Evolutionary conservation across 2,888 invertebrate genomes (phyloP).

Genomic region (Mystacides longicornis): DNA sequence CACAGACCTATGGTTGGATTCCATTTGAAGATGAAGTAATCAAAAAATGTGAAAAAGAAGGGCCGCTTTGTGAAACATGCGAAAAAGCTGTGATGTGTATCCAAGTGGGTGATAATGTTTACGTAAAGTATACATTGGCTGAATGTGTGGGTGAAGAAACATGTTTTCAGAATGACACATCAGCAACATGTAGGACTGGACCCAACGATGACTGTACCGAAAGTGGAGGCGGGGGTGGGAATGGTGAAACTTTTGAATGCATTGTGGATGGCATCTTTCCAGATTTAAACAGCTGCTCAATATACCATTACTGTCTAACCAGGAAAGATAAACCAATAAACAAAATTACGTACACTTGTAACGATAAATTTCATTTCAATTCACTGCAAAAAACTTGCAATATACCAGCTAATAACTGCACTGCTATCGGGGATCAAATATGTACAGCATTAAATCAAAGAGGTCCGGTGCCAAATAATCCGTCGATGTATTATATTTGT

Average conservation of each 20-base stretch:
- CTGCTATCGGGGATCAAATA: neutral
- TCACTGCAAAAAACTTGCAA: neutral
- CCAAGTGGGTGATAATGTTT: neutral
- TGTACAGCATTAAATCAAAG: conserved; percentile 5
- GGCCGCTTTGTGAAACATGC: conserved; percentile 13
- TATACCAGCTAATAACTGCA: neutral
- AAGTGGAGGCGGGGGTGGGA: neutral
- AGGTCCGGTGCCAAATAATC: conserved; percentile 10
- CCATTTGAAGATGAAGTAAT: no score
- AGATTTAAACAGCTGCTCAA: conserved; percentile 12
- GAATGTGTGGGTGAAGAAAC: conserved; percentile 8
- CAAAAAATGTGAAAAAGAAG: conserved; percentile 5
- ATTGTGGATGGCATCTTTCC: conserved; percentile 17
- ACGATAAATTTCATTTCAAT: conserved; percentile 2
- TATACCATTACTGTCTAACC: conserved; percentile 19
- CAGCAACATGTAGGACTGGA: conserved; percentile 7
- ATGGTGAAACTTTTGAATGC: conserved; percentile 6
- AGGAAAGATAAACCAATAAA: neutral
- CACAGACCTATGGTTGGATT: no score
- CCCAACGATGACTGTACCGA: conserved; percentile 14
- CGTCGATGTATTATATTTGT: conserved; percentile 18
- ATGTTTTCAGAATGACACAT: conserved; percentile 3
- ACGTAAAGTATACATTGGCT: neutral
- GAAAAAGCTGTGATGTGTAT: conserved; percentile 5
- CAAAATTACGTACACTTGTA: neutral